phyloP scores from a whole-genome alignment of 2,888 invertebrate genomes.

The Ormyrus pomaceus region DNA sequence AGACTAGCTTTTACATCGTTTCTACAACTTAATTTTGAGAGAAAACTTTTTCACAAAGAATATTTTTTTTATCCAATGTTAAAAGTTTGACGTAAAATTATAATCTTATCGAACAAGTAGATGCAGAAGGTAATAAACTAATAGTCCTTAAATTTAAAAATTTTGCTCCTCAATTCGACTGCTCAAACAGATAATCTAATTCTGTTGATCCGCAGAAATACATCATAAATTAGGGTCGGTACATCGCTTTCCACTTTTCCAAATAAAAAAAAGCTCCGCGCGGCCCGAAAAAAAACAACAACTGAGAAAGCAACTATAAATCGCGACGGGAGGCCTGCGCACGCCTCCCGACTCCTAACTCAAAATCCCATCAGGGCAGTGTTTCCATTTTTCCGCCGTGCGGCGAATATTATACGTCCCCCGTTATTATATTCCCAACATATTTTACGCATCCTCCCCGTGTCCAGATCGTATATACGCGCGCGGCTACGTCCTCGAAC shows the following conservation, averaged over 20 bases:
- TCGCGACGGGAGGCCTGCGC: slow-evolving; percentile 7
- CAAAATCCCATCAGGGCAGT: slow-evolving; percentile 23
- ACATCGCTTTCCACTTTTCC: background rate
- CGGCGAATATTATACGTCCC: slow-evolving; percentile 46
- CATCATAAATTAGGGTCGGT: background rate
- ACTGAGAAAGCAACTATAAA: slow-evolving; percentile 23
- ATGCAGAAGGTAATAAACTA: no score
- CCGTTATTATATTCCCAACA: slow-evolving; percentile 54
- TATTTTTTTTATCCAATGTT: no score
- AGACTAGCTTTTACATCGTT: no score
- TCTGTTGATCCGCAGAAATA: no score
- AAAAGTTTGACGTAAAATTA: no score
- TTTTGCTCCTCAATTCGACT: no score
- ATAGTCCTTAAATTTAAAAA: no score
- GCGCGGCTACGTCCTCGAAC: background rate
- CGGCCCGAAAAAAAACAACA: background rate
- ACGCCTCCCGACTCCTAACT: background rate
- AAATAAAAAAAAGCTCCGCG: background rate
- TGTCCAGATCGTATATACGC: background rate
- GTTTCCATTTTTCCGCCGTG: slow-evolving; percentile 48
- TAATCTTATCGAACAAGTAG: no score
- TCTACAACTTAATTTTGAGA: no score
- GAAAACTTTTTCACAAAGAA: no score
- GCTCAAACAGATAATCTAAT: no score
- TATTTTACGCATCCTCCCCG: slow-evolving; percentile 51